phyloP scores from a whole-genome alignment of 2,888 invertebrate species.

The Pseudanteris insignis region DNA sequence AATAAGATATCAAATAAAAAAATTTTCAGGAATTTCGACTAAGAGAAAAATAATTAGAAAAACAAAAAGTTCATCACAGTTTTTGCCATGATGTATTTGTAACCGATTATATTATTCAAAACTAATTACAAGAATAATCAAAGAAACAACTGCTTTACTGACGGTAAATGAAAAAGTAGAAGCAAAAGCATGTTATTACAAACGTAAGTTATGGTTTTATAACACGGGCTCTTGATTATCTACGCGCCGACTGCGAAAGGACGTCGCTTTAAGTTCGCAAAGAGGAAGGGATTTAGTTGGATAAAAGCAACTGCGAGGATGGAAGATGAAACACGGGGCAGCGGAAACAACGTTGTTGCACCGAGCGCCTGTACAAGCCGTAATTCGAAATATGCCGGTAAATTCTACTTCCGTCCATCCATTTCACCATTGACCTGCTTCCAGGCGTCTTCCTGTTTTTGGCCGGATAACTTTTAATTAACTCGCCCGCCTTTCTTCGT shows the following conservation, averaged over 20 bases:
- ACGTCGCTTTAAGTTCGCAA: slow-evolving; percentile 17
- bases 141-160: no score
- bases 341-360: slow-evolving; percentile 28
- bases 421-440: slow-evolving; percentile 33
- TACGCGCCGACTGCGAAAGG: slow-evolving; percentile 38
- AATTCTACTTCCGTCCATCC: slow-evolving; percentile 30
- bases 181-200: no score
- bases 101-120: no score
- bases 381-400: slow-evolving; percentile 37
- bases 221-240: slow-evolving; percentile 54
- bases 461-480: slow-evolving; percentile 34
- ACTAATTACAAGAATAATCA: no score
- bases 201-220: no score
- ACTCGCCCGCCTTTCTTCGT: slow-evolving; percentile 24
- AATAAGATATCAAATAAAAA: no score
- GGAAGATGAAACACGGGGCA: slow-evolving; percentile 30
- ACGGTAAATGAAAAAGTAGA: no score
- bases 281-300: slow-evolving; percentile 20
- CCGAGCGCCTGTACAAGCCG: slow-evolving; percentile 15
- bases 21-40: no score
- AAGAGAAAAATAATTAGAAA: no score
- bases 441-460: slow-evolving; percentile 24
- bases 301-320: slow-evolving; percentile 25
- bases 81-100: no score
- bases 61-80: no score